Evolutionary conservation across 2,797 vertebrate species (phyloP).

Genomic region (Brotula barbata): DNA sequence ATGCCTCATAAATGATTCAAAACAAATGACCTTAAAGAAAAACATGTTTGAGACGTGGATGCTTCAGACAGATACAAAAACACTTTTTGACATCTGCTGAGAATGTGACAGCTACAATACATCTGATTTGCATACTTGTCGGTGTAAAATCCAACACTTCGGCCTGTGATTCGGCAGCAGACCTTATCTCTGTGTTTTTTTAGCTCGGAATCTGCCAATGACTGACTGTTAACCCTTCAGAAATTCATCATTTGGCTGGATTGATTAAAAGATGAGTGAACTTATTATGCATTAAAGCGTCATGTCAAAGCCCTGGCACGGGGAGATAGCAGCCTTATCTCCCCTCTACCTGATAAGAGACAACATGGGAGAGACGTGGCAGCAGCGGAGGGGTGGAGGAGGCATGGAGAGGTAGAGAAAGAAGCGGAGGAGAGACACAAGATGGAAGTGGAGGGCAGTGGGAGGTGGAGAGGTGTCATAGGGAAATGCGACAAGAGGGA

Average conservation of each 20-base stretch:
- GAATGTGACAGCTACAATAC: constrained; percentile 45
- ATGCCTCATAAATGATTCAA: constrained; percentile 28
- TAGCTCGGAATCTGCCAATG: constrained; percentile 62
- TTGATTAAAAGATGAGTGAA: constrained; percentile 80
- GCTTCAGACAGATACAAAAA: constrained; percentile 20
- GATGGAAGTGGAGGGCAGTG: constrained; percentile 12
- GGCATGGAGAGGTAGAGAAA: constrained; percentile 20
- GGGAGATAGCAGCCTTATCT: constrained; percentile 81
- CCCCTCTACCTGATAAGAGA: constrained; percentile 78
- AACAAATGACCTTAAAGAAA: constrained; percentile 19
- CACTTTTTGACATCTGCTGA: constrained; percentile 27
- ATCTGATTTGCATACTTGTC: constrained; percentile 67
- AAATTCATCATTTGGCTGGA: constrained; percentile 76
- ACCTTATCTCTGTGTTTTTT: constrained; percentile 69
- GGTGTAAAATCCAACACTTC: constrained; percentile 25
- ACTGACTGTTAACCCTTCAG: constrained; percentile 73
- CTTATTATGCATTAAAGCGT: constrained; percentile 84
- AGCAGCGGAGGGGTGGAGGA: constrained; percentile 13
- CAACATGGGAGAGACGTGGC: constrained; percentile 70
- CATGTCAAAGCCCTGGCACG: constrained; percentile 79
- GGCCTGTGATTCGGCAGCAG: constrained; percentile 49
- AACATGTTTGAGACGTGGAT: too few species aligned
- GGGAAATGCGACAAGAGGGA: constrained; percentile 11
- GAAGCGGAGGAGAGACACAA: background rate
- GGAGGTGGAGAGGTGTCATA: constrained; percentile 32